Conservation (phyloP, 1,140 invertebrate species). For the Conus betulinus region DNA sequence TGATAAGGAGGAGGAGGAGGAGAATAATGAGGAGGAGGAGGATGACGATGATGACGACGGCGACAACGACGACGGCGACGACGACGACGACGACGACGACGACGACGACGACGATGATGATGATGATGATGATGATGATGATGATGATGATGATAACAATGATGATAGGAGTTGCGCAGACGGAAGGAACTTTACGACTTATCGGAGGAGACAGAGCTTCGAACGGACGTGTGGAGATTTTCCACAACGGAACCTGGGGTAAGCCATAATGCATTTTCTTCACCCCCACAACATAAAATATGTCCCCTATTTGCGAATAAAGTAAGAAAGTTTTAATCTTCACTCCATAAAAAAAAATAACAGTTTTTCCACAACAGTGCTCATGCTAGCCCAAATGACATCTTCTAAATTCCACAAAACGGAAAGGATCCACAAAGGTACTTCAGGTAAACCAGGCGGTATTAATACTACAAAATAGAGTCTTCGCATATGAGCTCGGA, state of each 20-base stretch:
- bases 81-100: background rate
- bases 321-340: too few species aligned
- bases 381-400: too few species aligned
- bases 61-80: background rate
- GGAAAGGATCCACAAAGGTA: too few species aligned
- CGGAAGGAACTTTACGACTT: background rate
- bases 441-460: too few species aligned
- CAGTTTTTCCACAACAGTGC: too few species aligned
- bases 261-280: background rate
- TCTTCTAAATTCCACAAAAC: too few species aligned
- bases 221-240: constrained; percentile 61
- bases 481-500: too few species aligned
- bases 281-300: too few species aligned
- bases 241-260: constrained; percentile 53
- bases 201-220: background rate
- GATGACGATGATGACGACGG: background rate
- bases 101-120: background rate
- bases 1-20: too few species aligned
- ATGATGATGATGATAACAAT: background rate
- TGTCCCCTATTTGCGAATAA: too few species aligned
- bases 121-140: background rate
- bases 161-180: background rate
- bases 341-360: too few species aligned
- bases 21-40: background rate
- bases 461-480: too few species aligned